Base-by-base conservation (phyloP, 2,113 vertebrate species). In the Psilopsiagon aurifrons region DNA sequence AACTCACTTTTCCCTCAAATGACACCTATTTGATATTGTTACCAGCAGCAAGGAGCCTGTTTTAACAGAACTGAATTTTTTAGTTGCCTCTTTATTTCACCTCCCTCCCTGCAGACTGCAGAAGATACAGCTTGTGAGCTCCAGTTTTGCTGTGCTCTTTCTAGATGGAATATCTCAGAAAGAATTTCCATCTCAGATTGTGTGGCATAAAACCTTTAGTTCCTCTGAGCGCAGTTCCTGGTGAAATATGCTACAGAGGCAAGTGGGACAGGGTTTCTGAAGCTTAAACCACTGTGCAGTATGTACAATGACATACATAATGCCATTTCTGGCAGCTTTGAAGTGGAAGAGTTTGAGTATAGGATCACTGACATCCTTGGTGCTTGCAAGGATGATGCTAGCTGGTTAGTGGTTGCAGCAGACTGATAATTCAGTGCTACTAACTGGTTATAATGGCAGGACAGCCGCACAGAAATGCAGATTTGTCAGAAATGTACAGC, bases 1-100 rank as follows among this genome's bases (percentile, higher is more conserved):
- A 95, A 79, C n/a, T 88, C 33, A 33, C 41, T 94, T 95, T 94
- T 31, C 68, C 44, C 39, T 91, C 57, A 71, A 62, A 79, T 74
- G 35, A 86, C 83, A 76, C 27, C 20, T 57, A 63, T 73, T 91
- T 92, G 35, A 16, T 78, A 91, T 88, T 3, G 0, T 75, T 91
- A 70, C 37, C n/a, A 74, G 41, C 86, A 94, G 76, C 73, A 86
- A 46, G 81, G 25, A 74, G 62, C 43, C 59, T 86, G 18, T 60
- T 88, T 91, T 82, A 86, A 79, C 59, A 79, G 79, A 92, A 73
- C 47, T 20, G 43, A 46, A 85, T 88, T 85, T 71, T 91, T 44
- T 62, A 29, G 37, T 66, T 79, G 33, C 31, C 19, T 80, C 29
- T 76, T 95, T 49, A 46, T 92, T 92, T 86, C 35, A 35, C 11